These are phyloP conservation scores for Craseonycteris thonglongyai DNA, from an alignment of 2,113 vertebrate species.

Conservation along the genomic window DNA sequence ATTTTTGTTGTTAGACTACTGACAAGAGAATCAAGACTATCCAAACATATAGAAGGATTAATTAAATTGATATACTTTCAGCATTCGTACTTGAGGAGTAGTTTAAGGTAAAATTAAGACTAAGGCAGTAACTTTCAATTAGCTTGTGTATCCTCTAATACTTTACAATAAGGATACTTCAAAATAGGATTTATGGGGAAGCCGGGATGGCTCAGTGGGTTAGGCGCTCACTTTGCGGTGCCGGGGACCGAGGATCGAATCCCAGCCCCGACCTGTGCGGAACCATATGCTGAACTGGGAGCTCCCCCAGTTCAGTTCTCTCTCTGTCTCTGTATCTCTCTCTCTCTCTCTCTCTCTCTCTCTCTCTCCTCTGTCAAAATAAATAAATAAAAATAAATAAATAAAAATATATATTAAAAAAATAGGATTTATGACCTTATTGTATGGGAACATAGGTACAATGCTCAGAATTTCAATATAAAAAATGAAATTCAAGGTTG, in stretches of 20 bases:
- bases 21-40: neutral
- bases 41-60: neutral
- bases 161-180: neutral
- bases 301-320: too few species aligned
- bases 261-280: too few species aligned
- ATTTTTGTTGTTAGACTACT: neutral
- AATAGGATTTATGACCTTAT: neutral
- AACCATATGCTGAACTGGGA: too few species aligned
- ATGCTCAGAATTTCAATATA: neutral
- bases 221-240: too few species aligned
- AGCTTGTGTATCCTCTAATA: neutral
- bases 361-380: too few species aligned
- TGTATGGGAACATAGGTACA: neutral
- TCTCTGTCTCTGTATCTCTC: too few species aligned
- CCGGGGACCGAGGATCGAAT: too few species aligned
- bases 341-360: too few species aligned
- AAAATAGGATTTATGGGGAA: neutral
- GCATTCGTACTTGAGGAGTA: neutral
- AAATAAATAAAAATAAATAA: too few species aligned
- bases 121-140: neutral
- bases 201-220: too few species aligned
- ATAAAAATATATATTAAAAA: too few species aligned
- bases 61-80: neutral
- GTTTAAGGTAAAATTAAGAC: neutral
- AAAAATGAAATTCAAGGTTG: slow-evolving; percentile 15